These are phyloP conservation scores for Sorex fumeus DNA, from an alignment of 2,113 vertebrate species.

Conservation along the genomic window DNA sequence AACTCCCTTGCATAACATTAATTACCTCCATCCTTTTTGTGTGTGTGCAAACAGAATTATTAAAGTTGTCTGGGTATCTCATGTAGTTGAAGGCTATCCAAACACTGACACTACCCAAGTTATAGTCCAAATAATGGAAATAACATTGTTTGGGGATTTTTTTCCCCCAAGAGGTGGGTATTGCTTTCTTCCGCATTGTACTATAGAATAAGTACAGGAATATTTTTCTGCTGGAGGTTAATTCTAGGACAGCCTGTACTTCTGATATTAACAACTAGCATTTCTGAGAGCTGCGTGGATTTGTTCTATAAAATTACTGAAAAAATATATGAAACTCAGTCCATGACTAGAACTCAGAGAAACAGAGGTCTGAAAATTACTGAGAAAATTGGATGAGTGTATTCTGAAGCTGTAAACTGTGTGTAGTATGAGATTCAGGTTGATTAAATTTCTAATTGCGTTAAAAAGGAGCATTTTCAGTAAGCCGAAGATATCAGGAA, in stretches of 20 bases:
- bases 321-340: not conserved
- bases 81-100: not conserved
- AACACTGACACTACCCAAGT: not conserved
- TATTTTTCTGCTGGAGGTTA: not conserved
- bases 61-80: conserved; percentile 31
- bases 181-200: not conserved
- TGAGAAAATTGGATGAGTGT: not conserved
- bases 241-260: not conserved
- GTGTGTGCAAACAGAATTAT: conserved; percentile 27
- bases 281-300: not conserved
- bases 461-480: not conserved
- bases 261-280: not conserved
- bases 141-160: not conserved
- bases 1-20: conserved; percentile 40
- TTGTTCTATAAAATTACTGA: not conserved
- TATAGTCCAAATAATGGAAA: not conserved
- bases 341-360: not conserved
- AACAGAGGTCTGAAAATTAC: conserved; percentile 15
- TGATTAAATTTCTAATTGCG: conserved; percentile 46
- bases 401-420: not conserved
- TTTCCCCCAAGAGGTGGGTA: not conserved
- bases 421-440: not conserved
- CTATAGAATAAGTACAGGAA: not conserved
- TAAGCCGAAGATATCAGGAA: conserved; percentile 15
- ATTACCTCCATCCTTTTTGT: not conserved